Conservation (phyloP, 2,888 invertebrate species). For the Ypsolopha sequella region DNA sequence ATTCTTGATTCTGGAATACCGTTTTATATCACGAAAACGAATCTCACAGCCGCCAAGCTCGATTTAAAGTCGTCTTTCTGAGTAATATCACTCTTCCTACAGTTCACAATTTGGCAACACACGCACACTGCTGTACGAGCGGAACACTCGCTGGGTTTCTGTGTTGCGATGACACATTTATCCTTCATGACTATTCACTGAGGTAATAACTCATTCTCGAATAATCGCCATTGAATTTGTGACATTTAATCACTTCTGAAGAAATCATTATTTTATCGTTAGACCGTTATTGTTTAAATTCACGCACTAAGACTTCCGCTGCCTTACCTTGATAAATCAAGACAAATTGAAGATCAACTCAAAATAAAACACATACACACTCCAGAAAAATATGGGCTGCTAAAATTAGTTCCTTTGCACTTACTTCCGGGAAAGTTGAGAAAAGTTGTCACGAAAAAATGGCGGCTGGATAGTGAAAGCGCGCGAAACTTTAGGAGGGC, state of each 20-base stretch:
- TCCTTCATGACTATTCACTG: not conserved
- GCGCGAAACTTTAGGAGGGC: constrained; percentile 35
- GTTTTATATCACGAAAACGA: constrained; percentile 16
- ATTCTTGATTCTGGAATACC: not conserved
- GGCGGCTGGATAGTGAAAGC: constrained; percentile 24
- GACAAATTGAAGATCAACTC: constrained; percentile 7
- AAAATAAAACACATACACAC: constrained; percentile 22
- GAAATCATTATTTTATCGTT: too few relatives aligned
- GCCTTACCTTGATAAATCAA: not conserved
- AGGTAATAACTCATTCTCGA: too few relatives aligned
- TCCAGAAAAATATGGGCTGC: constrained; percentile 21
- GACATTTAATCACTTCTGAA: too few relatives aligned
- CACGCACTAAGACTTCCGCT: not conserved
- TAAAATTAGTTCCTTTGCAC: constrained; percentile 30
- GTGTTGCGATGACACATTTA: not conserved
- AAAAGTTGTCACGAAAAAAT: constrained; percentile 22
- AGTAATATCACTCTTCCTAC: constrained; percentile 34
- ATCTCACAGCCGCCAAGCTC: constrained; percentile 43
- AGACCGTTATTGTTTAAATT: too few relatives aligned
- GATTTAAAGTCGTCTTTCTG: constrained; percentile 42
- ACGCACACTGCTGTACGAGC: constrained; percentile 6
- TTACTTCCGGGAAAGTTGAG: constrained; percentile 37
- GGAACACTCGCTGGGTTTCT: not conserved
- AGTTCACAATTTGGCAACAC: constrained; percentile 27
- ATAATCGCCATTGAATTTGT: not conserved